Percentiles rank a stretch among this genome's conserved stretches.
Evolutionary conservation across 2,888 invertebrate genomes (phyloP).

Genomic region (Agapetus fuscipes): DNA sequence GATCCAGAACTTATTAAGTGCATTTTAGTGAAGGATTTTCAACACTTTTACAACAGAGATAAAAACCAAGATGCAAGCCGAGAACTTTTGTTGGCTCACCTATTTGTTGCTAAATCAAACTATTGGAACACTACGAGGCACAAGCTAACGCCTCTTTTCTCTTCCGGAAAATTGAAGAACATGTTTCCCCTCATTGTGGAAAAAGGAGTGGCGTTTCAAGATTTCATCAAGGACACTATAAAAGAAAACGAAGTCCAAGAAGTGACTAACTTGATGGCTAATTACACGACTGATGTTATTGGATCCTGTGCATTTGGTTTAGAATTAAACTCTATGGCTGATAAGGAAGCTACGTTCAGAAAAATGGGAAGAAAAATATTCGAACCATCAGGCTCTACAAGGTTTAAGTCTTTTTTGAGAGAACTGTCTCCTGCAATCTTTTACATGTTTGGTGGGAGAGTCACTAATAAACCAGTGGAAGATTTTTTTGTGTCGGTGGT

Average conservation of each 20-base stretch:
- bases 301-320: constrained; percentile 25
- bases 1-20: constrained; percentile 31
- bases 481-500: constrained; percentile 20
- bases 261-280: constrained; percentile 11
- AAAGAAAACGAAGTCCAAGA: constrained; percentile 3
- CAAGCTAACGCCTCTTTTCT: constrained; percentile 30
- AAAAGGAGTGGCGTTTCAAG: constrained; percentile 26
- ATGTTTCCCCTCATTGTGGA: constrained; percentile 30
- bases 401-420: constrained; percentile 9
- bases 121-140: constrained; percentile 29
- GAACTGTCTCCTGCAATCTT: constrained; percentile 6
- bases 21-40: constrained; percentile 31
- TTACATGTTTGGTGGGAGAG: constrained; percentile 4
- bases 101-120: constrained; percentile 30
- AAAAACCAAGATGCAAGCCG: constrained; percentile 25
- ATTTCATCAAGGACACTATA: constrained; percentile 21
- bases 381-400: not conserved
- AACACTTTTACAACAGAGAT: constrained; percentile 29
- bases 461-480: constrained; percentile 22
- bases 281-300: constrained; percentile 22
- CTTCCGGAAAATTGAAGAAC: constrained; percentile 31
- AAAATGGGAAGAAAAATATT: constrained; percentile 15
- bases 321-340: constrained; percentile 13
- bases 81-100: constrained; percentile 28
- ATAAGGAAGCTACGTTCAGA: constrained; percentile 11